Evolutionary conservation across 2,113 vertebrate genomes (phyloP).

Genomic region (Cryptotis parvus): DNA sequence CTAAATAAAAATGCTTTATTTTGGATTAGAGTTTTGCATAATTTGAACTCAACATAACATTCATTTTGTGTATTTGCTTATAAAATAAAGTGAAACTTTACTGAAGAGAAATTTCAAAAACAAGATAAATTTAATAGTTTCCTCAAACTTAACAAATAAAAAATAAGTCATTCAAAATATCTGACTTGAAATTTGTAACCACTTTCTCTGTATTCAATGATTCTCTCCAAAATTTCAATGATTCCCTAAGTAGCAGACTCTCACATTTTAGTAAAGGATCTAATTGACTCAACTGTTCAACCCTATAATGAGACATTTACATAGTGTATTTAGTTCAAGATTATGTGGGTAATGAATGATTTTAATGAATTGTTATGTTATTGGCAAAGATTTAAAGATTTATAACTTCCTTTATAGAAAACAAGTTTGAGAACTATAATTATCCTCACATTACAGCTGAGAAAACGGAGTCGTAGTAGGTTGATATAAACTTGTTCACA

Average conservation of each 20-base stretch:
- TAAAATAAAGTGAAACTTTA: neutral
- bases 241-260: neutral
- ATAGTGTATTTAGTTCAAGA: neutral
- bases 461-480: neutral
- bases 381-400: neutral
- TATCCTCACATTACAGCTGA: neutral
- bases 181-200: neutral
- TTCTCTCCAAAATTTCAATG: conserved; percentile 13
- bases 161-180: neutral
- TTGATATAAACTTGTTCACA: neutral
- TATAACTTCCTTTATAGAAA: neutral
- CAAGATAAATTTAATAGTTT: too few relatives aligned
- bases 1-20: neutral
- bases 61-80: neutral
- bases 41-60: neutral
- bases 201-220: neutral
- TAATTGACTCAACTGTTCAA: neutral
- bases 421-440: neutral
- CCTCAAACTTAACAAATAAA: neutral
- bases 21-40: neutral
- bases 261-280: too few relatives aligned
- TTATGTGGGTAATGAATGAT: conserved; percentile 8
- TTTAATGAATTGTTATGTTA: neutral
- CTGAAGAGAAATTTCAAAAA: too few relatives aligned
- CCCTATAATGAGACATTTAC: conserved; percentile 8